Evolutionary conservation across 2,888 invertebrate genomes (phyloP).

Genomic region (Aromia moschata): DNA sequence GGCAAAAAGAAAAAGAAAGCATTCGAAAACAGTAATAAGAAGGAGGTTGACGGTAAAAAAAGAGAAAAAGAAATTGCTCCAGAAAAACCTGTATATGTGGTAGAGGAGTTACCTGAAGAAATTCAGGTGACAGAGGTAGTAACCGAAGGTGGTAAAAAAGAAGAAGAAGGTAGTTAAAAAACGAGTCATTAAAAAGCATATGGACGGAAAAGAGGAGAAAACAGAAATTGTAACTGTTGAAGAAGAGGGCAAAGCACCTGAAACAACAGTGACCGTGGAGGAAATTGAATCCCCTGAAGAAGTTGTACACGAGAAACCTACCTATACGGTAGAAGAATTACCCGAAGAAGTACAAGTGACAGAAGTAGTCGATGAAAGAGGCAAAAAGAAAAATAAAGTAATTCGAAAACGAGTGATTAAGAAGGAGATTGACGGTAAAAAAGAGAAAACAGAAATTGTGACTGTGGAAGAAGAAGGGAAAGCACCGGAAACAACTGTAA

Average conservation of each 20-base stretch:
- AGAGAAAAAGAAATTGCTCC: slow-evolving; percentile 55
- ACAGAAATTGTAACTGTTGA: slow-evolving; percentile 52
- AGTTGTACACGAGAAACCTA: slow-evolving; percentile 17
- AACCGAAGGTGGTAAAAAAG: slow-evolving; percentile 45
- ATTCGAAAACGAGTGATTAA: slow-evolving; percentile 62
- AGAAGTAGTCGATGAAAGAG: slow-evolving; percentile 46
- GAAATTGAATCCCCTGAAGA: slow-evolving; percentile 52
- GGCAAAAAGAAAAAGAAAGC: no score
- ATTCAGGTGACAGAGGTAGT: slow-evolving; percentile 50
- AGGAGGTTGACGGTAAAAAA: no score
- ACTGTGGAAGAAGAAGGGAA: slow-evolving; percentile 50
- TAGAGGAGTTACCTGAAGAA: slow-evolving; percentile 43
- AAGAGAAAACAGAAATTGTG: slow-evolving; percentile 56
- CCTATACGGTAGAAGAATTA: slow-evolving; percentile 44
- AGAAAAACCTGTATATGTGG: slow-evolving; percentile 27
- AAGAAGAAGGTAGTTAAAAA: slow-evolving; percentile 54
- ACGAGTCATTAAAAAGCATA: slow-evolving; percentile 50
- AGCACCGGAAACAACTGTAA: slow-evolving; percentile 46
- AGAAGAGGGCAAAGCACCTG: slow-evolving; percentile 57
- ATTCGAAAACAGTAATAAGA: no score
- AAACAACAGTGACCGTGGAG: slow-evolving; percentile 59
- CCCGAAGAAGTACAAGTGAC: slow-evolving; percentile 55
- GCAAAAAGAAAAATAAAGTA: slow-evolving; percentile 50
- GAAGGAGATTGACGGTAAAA: slow-evolving; percentile 56
- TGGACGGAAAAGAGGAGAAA: slow-evolving; percentile 49